Conservation (phyloP, 2,113 vertebrate species). For the Tychaedon coryphoeus region DNA sequence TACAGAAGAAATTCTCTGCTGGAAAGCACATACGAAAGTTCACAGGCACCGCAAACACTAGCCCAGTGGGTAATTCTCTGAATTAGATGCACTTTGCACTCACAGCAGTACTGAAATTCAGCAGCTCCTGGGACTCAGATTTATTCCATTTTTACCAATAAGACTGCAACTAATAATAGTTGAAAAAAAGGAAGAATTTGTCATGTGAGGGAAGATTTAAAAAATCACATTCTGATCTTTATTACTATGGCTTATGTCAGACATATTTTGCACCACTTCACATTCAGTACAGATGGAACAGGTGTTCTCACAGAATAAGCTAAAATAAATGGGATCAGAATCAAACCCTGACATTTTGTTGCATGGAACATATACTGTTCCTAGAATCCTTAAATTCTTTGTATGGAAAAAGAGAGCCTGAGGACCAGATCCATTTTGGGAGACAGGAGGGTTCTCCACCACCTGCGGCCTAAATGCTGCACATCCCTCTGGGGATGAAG, state of each 20-base stretch:
- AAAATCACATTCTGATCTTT: background rate
- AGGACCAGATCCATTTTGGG: background rate
- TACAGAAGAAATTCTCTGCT: slow-evolving; percentile 59
- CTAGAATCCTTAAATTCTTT: background rate
- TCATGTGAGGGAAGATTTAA: background rate
- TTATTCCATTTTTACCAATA: slow-evolving; percentile 27
- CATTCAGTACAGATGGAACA: background rate
- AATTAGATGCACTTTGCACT: slow-evolving; percentile 64
- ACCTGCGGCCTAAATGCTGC: no score
- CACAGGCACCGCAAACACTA: slow-evolving; percentile 56
- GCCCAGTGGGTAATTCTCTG: slow-evolving; percentile 56
- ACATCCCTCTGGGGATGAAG: background rate
- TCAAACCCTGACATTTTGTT: background rate
- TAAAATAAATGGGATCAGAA: background rate
- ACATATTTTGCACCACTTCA: background rate
- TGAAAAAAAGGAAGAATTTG: background rate
- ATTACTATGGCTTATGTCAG: background rate
- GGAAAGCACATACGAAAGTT: slow-evolving; percentile 50
- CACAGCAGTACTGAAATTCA: slow-evolving; percentile 55
- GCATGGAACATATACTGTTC: background rate
- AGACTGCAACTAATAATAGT: slow-evolving; percentile 49
- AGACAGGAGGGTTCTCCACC: background rate
- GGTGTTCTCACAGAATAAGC: background rate
- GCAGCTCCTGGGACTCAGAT: slow-evolving; percentile 23
- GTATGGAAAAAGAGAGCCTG: background rate